Evolutionary conservation across 2,797 vertebrate genomes (phyloP).

Genomic region (Tinamus major): DNA sequence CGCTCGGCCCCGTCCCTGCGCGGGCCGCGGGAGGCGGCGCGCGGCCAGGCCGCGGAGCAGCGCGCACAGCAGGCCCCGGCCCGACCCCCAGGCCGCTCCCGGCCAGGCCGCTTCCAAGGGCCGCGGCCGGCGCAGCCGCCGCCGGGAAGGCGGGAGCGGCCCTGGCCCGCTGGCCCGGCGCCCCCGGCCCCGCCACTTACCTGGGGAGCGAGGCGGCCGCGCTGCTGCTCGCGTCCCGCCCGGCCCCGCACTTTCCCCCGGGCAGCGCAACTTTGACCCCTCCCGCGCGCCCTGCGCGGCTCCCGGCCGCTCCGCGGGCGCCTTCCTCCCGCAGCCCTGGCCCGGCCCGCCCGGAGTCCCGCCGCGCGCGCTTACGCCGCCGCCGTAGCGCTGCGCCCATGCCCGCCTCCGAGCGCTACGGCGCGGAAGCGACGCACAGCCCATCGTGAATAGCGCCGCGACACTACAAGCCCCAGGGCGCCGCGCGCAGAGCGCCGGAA

Average conservation of each 20-base stretch:
- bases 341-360: slow-evolving; percentile 4
- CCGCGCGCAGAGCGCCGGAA: slow-evolving; percentile 32
- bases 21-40: background rate
- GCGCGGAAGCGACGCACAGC: slow-evolving; percentile 61
- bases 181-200: background rate
- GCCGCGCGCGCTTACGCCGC: slow-evolving; percentile 56
- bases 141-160: background rate
- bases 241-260: background rate
- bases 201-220: background rate
- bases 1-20: background rate
- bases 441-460: slow-evolving; percentile 47
- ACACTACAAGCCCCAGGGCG: slow-evolving; percentile 73
- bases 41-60: too few species aligned
- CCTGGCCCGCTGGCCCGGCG: background rate
- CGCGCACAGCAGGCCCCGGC: too few species aligned
- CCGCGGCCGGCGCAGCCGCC: background rate
- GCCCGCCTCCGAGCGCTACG: slow-evolving; percentile 21
- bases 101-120: background rate
- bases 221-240: background rate
- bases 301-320: background rate
- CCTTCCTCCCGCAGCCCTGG: background rate
- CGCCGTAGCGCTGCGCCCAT: slow-evolving; percentile 67
- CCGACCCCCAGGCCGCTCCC: background rate
- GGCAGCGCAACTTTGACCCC: slow-evolving; percentile 3
- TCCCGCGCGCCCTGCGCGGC: background rate